Base-by-base conservation (phyloP, 2,113 vertebrate species). In the Falcunculus frontatus region DNA sequence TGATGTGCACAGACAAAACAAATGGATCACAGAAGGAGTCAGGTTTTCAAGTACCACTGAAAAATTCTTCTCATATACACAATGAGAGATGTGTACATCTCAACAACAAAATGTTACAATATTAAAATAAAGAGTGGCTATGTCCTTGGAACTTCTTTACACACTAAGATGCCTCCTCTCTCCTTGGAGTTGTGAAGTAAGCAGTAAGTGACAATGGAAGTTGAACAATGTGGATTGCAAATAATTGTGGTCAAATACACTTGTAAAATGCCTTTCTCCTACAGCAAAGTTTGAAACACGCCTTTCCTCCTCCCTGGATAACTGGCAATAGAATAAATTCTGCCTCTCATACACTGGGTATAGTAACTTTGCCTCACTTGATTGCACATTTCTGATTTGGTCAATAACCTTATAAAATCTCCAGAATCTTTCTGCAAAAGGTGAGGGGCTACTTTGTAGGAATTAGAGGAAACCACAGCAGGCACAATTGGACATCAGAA, bases 401-500 rank as follows among this genome's bases (percentile, higher is more conserved):
- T 46, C 89, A 68, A 90, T 93, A 95, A 92, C 19, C 10, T 41
- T 33, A 55, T 8, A 95, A 95, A 95, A 81, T 41, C 62, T 76
- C 57, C 39, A n/a, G 42, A 87, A 69, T n/a, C 32, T 64, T 92
- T 64, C 46, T 82, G 57, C 39, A 93, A 93, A 89, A 95, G 39
- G 42, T 76, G 25, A 76, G 57, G 44, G 88, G 19, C 16, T 88
- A 78, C 44, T 78, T 77, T 56, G 52, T n/a, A 39, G 63, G 47
- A 94, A 91, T 70, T 44, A 91, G 72, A 74, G 33, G 76, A 50
- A 96, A 92, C 19, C 52, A 53, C 27, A 90, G 68, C 20, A 93
- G 74, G 73, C 35, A 77, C 52, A 91, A 81, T 75, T 60, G 93
- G 53, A 49, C 42, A 82, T 72, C 42, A 57, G 37, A 91, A 90